These are phyloP conservation scores for Aspidiotus rigidus DNA, from an alignment of 2,888 invertebrate genomes.

Conservation along the genomic window DNA sequence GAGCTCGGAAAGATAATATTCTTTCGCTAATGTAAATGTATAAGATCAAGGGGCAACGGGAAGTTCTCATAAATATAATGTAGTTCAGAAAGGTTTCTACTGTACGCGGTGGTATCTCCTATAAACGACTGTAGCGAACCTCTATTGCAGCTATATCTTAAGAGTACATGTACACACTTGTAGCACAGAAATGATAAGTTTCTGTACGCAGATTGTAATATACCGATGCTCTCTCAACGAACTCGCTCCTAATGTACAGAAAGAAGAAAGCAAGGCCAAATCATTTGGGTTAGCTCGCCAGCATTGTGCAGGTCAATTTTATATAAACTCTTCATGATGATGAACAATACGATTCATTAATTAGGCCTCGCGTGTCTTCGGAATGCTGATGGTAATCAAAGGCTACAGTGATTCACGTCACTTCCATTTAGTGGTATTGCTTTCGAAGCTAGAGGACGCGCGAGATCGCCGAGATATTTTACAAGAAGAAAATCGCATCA, in stretches of 20 bases:
- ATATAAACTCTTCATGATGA: slow-evolving; percentile 9
- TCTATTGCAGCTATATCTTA: background rate
- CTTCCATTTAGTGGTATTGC: too few species aligned
- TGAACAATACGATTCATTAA: slow-evolving; percentile 28
- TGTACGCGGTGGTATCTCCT: background rate
- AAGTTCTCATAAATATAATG: slow-evolving; percentile 17
- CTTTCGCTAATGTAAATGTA: slow-evolving; percentile 11
- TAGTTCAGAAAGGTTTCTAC: background rate
- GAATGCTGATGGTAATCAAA: background rate
- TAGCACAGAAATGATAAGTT: background rate
- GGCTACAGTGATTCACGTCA: background rate
- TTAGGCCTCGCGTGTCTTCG: slow-evolving; percentile 9
- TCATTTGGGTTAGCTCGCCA: slow-evolving; percentile 24
- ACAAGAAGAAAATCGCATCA: too few species aligned
- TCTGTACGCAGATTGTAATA: background rate
- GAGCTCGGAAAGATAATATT: slow-evolving; percentile 19
- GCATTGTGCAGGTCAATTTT: slow-evolving; percentile 23
- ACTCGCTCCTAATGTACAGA: slow-evolving; percentile 15
- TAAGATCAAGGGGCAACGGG: slow-evolving; percentile 25
- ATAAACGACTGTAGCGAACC: too few species aligned
- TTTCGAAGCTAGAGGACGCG: too few species aligned
- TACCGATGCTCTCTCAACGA: slow-evolving; percentile 13
- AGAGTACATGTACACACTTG: background rate
- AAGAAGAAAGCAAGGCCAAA: slow-evolving; percentile 24
- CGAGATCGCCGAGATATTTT: too few species aligned